phyloP scores from a whole-genome alignment of 1,140 invertebrate species.

The Maconellicoccus hirsutus region DNA sequence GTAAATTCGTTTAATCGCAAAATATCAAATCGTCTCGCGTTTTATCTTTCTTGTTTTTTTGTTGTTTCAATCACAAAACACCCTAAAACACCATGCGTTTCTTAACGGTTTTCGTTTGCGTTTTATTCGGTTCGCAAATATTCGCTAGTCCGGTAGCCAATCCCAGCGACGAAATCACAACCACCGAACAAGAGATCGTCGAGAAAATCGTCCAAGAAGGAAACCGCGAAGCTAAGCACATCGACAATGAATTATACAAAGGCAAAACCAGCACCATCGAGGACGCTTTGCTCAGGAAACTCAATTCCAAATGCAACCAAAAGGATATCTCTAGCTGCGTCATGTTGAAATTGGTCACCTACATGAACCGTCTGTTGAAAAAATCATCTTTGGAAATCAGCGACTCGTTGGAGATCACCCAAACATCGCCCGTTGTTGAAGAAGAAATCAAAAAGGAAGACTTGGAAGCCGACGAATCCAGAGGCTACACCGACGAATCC shows the following conservation, averaged over 20 bases:
- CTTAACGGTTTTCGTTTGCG: conserved; percentile 7
- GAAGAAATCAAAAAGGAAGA: conserved; percentile 29
- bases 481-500: conserved; percentile 46
- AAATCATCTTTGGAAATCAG: conserved; percentile 60
- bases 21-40: not conserved
- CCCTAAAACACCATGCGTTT: not conserved
- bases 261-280: conserved; percentile 36
- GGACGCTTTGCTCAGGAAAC: conserved; percentile 54
- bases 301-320: conserved; percentile 60
- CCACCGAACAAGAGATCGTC: not conserved
- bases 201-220: not conserved
- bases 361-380: conserved; percentile 66
- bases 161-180: not conserved
- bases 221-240: not conserved
- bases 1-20: not conserved
- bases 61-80: not conserved
- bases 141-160: not conserved
- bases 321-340: conserved; percentile 63
- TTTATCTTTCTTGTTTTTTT: not conserved
- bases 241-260: conserved; percentile 16
- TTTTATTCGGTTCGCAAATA: not conserved
- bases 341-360: conserved; percentile 63
- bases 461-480: conserved; percentile 31
- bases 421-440: conserved; percentile 38
- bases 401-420: conserved; percentile 61